Evolutionary conservation across 2,113 vertebrate genomes (phyloP).

Genomic region (Prochilodus magdalenae): DNA sequence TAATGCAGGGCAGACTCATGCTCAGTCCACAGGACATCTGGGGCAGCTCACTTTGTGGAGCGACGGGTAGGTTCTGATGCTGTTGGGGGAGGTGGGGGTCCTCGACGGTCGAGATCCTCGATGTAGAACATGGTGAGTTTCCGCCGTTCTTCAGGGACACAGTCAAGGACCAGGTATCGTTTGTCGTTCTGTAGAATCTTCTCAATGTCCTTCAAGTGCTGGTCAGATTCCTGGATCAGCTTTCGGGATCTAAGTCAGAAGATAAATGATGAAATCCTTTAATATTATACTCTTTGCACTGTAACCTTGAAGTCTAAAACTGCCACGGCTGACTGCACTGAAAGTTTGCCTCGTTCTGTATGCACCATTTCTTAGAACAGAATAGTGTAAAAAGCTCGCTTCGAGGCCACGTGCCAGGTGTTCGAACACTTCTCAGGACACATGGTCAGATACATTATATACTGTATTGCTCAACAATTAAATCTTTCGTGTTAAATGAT

Average conservation of each 20-base stretch:
- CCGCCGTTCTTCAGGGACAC: slow-evolving; percentile 93
- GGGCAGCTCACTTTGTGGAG: slow-evolving; percentile 88
- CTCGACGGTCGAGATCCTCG: slow-evolving; percentile 96
- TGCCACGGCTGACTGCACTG: too few species aligned
- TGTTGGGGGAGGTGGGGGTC: slow-evolving; percentile 94
- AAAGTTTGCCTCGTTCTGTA: too few species aligned
- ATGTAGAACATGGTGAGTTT: slow-evolving; percentile 98
- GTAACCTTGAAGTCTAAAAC: too few species aligned
- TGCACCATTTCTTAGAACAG: too few species aligned
- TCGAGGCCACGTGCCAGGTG: too few species aligned
- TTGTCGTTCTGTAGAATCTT: slow-evolving; percentile 98
- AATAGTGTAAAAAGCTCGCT: too few species aligned
- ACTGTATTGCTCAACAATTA: too few species aligned
- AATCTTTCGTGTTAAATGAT: too few species aligned
- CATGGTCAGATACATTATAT: too few species aligned
- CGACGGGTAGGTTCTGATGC: slow-evolving; percentile 95
- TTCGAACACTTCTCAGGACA: too few species aligned
- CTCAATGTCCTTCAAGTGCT: slow-evolving; percentile 97
- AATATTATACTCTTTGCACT: not conserved
- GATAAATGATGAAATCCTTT: not conserved
- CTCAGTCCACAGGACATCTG: slow-evolving; percentile 30
- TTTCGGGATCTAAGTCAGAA: slow-evolving; percentile 89
- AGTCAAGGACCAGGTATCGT: slow-evolving; percentile 96
- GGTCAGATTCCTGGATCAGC: slow-evolving; percentile 96
- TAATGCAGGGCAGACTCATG: slow-evolving; percentile 8